Evolutionary conservation across 35 echinoderm and acorn worm species (phyloP), one percentile per base, ranked within the genome.

Genomic region (Hemicentrotus pulcherrimus): DNA sequence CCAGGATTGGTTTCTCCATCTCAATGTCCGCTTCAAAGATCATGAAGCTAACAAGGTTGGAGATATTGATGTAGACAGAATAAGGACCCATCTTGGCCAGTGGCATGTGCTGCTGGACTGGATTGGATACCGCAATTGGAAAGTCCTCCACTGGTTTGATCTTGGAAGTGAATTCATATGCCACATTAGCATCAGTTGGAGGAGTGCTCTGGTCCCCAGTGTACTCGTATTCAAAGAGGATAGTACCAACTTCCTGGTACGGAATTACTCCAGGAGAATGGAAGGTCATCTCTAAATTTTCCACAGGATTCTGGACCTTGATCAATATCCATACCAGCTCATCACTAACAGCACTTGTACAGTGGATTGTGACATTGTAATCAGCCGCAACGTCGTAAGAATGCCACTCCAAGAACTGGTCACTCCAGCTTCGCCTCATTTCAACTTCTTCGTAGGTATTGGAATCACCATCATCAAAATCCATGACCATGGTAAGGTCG

Each of bases 251-350:
- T 11, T 97, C 55, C 93, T 92, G 31, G 87, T 95, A 99, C 4
- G 96, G 96, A 46, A 99, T 99, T 2, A 94, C 91, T 47, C 97
- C 98, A 35, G 96, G 96, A 58, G 95, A 95, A 93, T 97, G 96
- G 11, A 95, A 93, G 2, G 96, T 95, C 95, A 96, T 96, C 30
- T 86, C 94, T 5, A 99, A 88, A 88, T 96, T 94, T 31, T 94
- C 96, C 0, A 99, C 96, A 50, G 97, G 96, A 92, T 99, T 99
- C 71, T 99, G 98, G 4, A 99, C 98, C 61, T 97, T 99, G 18
- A 99, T 97, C 2, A 96, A 61, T 6, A 93, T 96, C 32, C 94
- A 88, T 9, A 96, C 86, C 24, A 96, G 88, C 50, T 95, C 96
- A 32, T 97, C 96, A 85, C 98, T 99, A 10, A 99, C 98, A 88